Conservation (phyloP, 2,113 vertebrate genomes). For the Myocastor coypus region DNA sequence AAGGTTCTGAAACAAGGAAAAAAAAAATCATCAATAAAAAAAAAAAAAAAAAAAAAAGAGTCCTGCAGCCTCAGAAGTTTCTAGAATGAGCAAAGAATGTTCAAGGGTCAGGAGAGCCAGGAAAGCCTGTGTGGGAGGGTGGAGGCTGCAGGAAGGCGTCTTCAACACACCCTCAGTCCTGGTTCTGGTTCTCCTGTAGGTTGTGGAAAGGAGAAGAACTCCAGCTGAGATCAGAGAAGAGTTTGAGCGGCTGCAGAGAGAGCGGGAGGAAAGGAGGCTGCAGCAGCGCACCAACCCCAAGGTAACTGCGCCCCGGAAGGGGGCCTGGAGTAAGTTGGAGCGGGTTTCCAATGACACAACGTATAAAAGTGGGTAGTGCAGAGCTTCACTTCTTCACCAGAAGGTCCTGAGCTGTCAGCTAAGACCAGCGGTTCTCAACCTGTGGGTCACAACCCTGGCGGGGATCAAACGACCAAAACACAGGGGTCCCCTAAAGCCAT, state of each 20-base stretch:
- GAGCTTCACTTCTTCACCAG: neutral
- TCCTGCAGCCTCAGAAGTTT: neutral
- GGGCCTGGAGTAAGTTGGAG: neutral
- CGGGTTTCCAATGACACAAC: neutral
- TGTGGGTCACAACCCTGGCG: no score
- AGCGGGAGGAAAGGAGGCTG: constrained; percentile 95
- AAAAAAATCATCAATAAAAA: no score
- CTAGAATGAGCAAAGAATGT: neutral
- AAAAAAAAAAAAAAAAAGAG: no score
- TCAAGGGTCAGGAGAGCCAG: neutral
- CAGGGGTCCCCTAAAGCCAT: no score
- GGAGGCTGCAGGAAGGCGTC: neutral
- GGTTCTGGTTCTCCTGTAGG: constrained; percentile 83
- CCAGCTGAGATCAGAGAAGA: constrained; percentile 97
- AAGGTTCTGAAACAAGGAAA: no score
- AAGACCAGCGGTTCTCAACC: neutral
- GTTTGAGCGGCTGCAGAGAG: constrained; percentile 96
- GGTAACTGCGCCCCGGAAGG: constrained; percentile 81
- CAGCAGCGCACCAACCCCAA: constrained; percentile 99
- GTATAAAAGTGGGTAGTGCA: neutral
- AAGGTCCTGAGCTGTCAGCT: neutral
- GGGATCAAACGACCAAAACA: no score
- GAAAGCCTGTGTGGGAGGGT: neutral
- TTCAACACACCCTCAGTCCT: neutral
- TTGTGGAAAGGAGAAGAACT: constrained; percentile 96